Evolutionary conservation across 2,888 invertebrate species (phyloP).

Genomic region (Erpobdella octoculata): DNA sequence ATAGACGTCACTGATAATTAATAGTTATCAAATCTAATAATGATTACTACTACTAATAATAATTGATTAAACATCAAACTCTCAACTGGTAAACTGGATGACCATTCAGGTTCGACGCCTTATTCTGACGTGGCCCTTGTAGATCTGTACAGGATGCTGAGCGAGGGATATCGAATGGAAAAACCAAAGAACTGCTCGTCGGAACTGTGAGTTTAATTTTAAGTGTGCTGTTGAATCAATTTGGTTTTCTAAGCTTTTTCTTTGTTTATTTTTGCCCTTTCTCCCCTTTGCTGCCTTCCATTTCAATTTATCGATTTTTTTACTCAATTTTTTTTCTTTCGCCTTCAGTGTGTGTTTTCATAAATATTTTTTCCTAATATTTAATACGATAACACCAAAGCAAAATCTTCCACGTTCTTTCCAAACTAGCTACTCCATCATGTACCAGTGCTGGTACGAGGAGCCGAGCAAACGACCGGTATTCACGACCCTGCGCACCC

Average conservation of each 20-base stretch:
- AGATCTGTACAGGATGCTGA: slow-evolving; percentile 46
- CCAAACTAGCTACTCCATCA: slow-evolving; percentile 47
- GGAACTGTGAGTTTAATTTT: slow-evolving; percentile 41
- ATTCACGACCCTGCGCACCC: slow-evolving; percentile 44
- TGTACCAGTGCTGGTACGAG: slow-evolving; percentile 48
- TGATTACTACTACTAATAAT: too few species aligned
- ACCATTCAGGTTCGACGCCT: slow-evolving; percentile 48
- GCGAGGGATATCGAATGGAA: slow-evolving; percentile 48
- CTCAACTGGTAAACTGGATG: neutral
- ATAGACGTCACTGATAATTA: too few species aligned
- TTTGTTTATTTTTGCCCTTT: neutral
- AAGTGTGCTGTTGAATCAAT: neutral
- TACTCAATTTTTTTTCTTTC: neutral
- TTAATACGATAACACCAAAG: too few species aligned
- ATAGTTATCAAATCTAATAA: too few species aligned
- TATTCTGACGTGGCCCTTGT: slow-evolving; percentile 47
- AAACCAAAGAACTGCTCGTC: slow-evolving; percentile 48
- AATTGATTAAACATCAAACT: neutral
- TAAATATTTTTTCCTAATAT: neutral
- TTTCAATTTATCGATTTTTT: neutral
- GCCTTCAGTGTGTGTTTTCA: neutral
- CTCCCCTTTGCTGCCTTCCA: neutral
- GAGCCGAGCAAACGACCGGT: slow-evolving; percentile 44
- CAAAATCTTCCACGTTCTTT: too few species aligned
- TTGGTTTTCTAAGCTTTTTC: neutral